A percentile compares a stretch with the other conserved stretches of the same genome.
These are phyloP conservation scores for Telenomus remus DNA, from an alignment of 1,140 invertebrate species.

Conservation along the genomic window DNA sequence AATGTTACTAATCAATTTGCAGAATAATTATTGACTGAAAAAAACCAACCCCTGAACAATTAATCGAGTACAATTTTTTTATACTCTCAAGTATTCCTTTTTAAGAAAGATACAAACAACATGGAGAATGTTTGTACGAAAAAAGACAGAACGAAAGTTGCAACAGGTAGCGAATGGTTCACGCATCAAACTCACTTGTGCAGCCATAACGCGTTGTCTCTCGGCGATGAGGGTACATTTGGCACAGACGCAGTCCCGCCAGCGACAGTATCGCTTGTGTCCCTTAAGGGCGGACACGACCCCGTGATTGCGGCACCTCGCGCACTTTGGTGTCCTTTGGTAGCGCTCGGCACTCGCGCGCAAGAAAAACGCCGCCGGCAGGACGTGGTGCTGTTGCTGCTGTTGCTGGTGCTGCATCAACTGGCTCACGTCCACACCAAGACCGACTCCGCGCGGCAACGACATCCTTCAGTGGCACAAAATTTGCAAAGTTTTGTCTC, in stretches of 20 bases:
- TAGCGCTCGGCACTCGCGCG: slow-evolving; percentile 92
- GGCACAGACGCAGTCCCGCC: slow-evolving; percentile 96
- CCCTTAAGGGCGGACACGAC: slow-evolving; percentile 98
- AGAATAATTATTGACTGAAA: too few relatives aligned
- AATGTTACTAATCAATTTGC: too few relatives aligned
- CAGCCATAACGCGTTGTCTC: slow-evolving; percentile 98
- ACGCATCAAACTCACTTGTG: slow-evolving; percentile 80
- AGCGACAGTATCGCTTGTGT: slow-evolving; percentile 97
- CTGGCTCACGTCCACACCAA: slow-evolving; percentile 87
- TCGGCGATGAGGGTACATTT: slow-evolving; percentile 99
- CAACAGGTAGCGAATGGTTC: slow-evolving; percentile 41
- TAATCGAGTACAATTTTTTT: too few relatives aligned
- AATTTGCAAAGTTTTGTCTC: slow-evolving; percentile 4
- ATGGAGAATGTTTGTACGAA: not conserved
- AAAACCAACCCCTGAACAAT: too few relatives aligned
- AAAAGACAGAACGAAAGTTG: not conserved
- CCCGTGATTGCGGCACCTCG: slow-evolving; percentile 97
- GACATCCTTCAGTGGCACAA: slow-evolving; percentile 79
- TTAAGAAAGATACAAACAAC: not conserved
- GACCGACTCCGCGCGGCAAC: slow-evolving; percentile 77
- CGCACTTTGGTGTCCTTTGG: slow-evolving; percentile 98
- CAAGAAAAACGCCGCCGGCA: slow-evolving; percentile 89
- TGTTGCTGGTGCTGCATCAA: slow-evolving; percentile 80
- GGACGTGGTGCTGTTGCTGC: slow-evolving; percentile 85
- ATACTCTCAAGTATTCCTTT: too few relatives aligned